Evolutionary conservation across 1,140 invertebrate species (phyloP).

Genomic region (Philopotamus ludificatus): DNA sequence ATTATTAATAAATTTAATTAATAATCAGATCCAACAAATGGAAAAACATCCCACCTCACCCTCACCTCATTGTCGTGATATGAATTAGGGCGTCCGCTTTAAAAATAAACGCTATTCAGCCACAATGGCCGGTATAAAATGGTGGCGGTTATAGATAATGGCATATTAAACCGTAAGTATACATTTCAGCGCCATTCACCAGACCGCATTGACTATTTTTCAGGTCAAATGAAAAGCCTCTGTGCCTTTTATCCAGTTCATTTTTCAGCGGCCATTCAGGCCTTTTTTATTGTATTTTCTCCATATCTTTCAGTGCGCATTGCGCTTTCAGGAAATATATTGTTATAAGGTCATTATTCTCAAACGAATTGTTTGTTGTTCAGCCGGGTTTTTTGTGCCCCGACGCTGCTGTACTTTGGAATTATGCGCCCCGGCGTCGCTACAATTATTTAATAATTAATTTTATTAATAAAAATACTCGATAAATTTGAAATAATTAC

Average conservation of each 20-base stretch:
- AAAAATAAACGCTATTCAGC: no score
- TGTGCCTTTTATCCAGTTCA: slow-evolving; percentile 31
- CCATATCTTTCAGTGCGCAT: slow-evolving; percentile 35
- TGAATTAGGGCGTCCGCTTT: no score
- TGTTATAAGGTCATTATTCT: slow-evolving; percentile 39
- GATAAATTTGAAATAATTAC: no score
- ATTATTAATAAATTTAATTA: no score
- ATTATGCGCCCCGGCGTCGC: slow-evolving; percentile 22
- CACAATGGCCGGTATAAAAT: slow-evolving; percentile 17
- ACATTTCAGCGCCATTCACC: slow-evolving; percentile 23
- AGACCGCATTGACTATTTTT: slow-evolving; percentile 31
- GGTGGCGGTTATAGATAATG: slow-evolving; percentile 12
- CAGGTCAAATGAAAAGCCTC: slow-evolving; percentile 34
- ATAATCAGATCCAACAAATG: no score
- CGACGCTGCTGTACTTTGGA: slow-evolving; percentile 6
- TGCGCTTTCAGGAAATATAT: slow-evolving; percentile 40
- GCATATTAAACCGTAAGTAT: slow-evolving; percentile 11
- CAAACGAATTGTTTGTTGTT: slow-evolving; percentile 38
- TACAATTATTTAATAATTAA: not conserved
- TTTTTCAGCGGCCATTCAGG: slow-evolving; percentile 35
- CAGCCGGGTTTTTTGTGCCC: slow-evolving; percentile 29
- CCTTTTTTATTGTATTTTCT: slow-evolving; percentile 36
- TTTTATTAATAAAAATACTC: no score
- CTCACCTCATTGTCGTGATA: no score
- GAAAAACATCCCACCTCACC: no score